phyloP scores from a whole-genome alignment of 2,113 vertebrate genomes.

The Maccullochella peelii region DNA sequence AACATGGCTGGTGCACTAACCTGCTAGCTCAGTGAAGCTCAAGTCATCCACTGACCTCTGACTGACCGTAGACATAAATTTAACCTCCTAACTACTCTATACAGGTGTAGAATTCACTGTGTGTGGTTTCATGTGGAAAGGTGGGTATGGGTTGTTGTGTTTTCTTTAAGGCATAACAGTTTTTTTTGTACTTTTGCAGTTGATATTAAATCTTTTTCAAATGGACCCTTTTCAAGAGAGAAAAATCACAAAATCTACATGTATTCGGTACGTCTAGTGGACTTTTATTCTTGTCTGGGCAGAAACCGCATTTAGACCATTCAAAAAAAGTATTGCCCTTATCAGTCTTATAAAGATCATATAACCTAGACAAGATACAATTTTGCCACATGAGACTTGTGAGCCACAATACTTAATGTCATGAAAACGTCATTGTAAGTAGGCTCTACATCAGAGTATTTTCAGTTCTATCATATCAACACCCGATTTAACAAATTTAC shows the following conservation, averaged over 20 bases:
- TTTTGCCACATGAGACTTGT: neutral
- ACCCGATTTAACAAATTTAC: neutral
- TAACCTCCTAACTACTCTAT: conserved; percentile 48
- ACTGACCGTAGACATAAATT: neutral
- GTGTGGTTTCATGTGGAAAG: neutral
- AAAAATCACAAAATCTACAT: neutral
- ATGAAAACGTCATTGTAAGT: no score
- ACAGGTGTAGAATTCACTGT: neutral
- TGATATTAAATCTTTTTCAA: neutral
- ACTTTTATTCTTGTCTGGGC: neutral
- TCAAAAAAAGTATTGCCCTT: neutral
- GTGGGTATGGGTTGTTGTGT: neutral
- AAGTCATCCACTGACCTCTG: conserved; percentile 49
- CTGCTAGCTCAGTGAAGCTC: conserved; percentile 20
- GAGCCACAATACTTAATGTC: neutral
- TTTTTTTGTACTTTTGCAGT: neutral
- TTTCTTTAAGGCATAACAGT: neutral
- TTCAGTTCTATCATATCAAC: no score
- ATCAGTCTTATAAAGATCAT: neutral
- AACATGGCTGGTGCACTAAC: conserved; percentile 79
- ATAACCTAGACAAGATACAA: neutral
- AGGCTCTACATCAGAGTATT: no score
- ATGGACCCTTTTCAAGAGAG: neutral
- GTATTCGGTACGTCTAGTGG: neutral
- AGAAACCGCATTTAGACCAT: neutral